A percentile compares a stretch with the other conserved stretches of the same genome.
Conservation (phyloP, 1,140 invertebrate species). For the Papilio helenus region DNA sequence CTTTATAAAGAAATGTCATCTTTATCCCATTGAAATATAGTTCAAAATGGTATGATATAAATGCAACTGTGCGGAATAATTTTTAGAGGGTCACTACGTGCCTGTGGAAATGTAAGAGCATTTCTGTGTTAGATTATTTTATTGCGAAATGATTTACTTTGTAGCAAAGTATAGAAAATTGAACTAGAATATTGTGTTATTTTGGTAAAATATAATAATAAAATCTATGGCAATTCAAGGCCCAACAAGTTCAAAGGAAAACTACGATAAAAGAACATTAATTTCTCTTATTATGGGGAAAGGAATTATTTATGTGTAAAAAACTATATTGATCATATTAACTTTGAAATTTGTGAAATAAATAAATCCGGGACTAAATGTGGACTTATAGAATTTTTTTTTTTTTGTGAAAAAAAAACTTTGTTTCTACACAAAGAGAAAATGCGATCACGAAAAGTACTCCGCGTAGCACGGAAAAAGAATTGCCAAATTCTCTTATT, state of each 20-base stretch:
- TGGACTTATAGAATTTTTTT: not conserved
- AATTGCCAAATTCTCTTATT: slow-evolving; percentile 61
- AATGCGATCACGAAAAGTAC: slow-evolving; percentile 27
- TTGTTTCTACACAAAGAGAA: slow-evolving; percentile 2
- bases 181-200: slow-evolving; percentile 59
- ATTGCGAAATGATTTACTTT: slow-evolving; percentile 65
- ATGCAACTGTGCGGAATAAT: slow-evolving; percentile 53
- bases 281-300: not conserved
- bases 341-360: too few species aligned
- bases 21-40: slow-evolving; percentile 30
- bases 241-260: not conserved
- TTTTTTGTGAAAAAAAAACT: not conserved
- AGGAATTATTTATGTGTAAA: not conserved
- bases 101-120: slow-evolving; percentile 73
- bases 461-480: slow-evolving; percentile 46
- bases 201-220: slow-evolving; percentile 33
- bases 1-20: slow-evolving; percentile 42
- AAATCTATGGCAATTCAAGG: too few species aligned
- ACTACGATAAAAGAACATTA: not conserved
- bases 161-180: slow-evolving; percentile 55
- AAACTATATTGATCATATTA: too few species aligned
- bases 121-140: slow-evolving; percentile 81
- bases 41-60: slow-evolving; percentile 42
- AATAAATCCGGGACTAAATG: too few species aligned
- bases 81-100: slow-evolving; percentile 64